Base-by-base conservation (phyloP, 2,797 vertebrate species). In the Gymnoscopelus microlampas region DNA sequence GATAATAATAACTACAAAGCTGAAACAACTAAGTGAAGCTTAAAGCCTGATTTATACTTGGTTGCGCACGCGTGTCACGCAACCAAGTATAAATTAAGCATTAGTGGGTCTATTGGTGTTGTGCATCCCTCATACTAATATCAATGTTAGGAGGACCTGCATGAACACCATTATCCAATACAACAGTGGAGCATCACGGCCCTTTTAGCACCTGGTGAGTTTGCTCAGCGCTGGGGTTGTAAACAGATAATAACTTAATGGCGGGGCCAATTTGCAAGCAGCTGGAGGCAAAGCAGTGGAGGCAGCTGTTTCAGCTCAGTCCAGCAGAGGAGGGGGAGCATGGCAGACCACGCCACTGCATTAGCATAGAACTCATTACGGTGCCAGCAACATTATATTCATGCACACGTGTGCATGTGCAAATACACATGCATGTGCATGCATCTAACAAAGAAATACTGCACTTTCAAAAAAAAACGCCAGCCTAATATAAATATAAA, bases 171-270 rank as follows among this genome's bases (percentile, higher is more conserved):
- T 57, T 60, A 78, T 81, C 84, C 80, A 81, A 82, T 88, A 80
- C 77, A 79, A 76, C 69, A 68, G 78, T 69, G 68, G 67, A 77
- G 59, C 84, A 87, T 86, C 79, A 73, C 65, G 53, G 70, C 74
- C 72, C 70, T 79, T 81, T 78, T 53, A 81, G 83, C 89, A 90
- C 91, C 92, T 93, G 91, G 80, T 78, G 82, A 93, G 90, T 89
- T 91, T 78, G 73, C 89, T 78, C 81, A 0, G 55, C 81, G 87
- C 91, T 90, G 89, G 89, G 94, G 91, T 91, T 88, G 84, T 94
- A 94, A 93, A 91, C 90, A 93, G 95, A 94, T 95, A 95, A 96
- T 95, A 90, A 94, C 86, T 95, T 96, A 96, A 96, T 96, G 92
- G 91, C 77, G 79, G 84, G 86, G 88, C 79, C 93, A 95, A 96